Base-by-base conservation (phyloP, 2,797 vertebrate species). In the Acropternis orthonyx region DNA sequence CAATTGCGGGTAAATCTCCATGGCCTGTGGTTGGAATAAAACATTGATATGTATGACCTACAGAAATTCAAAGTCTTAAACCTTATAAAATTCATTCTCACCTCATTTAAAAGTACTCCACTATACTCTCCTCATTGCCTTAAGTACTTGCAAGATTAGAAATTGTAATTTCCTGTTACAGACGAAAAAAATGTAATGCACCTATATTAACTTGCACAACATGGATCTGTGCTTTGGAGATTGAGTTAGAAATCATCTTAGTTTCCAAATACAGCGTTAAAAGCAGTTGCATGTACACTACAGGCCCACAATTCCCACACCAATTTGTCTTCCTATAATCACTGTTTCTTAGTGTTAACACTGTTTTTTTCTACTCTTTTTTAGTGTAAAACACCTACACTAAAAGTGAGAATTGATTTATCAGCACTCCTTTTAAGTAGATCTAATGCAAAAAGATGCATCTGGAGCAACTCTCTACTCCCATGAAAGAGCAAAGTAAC, bases 321-420 rank as follows among this genome's bases (percentile, higher is more conserved):
- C 66, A 73, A 66, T 93, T 73, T 79, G 68, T 89, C 69, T 75
- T 89, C 86, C 61, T 61, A 84, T 69, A 94, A 69, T 83, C 89
- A 94, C 87, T 81, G 63, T 86, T 92, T 89, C 65, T 67, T 30
- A 82, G 68, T 46, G 67, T 81, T 91, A 94, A 89, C 82, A 91
- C 17, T 54, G n/a, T 28, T 90, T 89, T 96, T 78, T 54, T 80
- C 61, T 68, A 65, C 43, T 80, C 27, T 82, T 84, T 69, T 92
- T 32, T 81, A 88, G 73, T 63, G 55, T 46, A 91, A 91, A 96
- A 79, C 41, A 81, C 62, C 65, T 62, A 77, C 36, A 69, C 34
- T 84, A 72, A 62, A 72, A 93, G 87, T 76, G 91, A 73, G 78
- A 96, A 95, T 85, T 92, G 81, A 92, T 92, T 96, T 96, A 92